A percentile compares a stretch with the other conserved stretches of the same genome.
phyloP scores from a whole-genome alignment of 2,888 invertebrate genomes.

The Athripsodes cinereus region DNA sequence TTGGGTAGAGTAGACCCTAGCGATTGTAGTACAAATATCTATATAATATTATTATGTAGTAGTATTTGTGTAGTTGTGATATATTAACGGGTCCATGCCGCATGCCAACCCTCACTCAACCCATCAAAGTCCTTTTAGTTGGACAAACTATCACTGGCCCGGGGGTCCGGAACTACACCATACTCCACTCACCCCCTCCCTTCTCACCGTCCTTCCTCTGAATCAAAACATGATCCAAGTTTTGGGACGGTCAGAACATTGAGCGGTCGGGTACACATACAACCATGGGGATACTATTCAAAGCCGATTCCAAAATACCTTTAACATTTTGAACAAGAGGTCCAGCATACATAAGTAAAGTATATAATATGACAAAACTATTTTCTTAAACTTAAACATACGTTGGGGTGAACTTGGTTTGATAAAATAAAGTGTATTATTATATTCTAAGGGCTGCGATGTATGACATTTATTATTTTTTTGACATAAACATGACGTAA shows the following conservation, averaged over 20 bases:
- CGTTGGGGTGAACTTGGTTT: too few relatives aligned
- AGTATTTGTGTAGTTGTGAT: too few relatives aligned
- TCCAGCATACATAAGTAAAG: background rate
- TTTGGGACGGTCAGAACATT: background rate
- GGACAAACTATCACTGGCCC: slow-evolving; percentile 18
- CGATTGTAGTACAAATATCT: too few relatives aligned
- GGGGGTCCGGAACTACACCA: background rate
- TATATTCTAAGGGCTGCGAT: too few relatives aligned
- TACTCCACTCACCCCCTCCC: background rate
- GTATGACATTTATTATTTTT: too few relatives aligned
- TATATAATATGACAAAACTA: too few relatives aligned
- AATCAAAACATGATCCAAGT: slow-evolving; percentile 10
- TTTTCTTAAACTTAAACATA: too few relatives aligned
- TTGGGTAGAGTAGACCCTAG: too few relatives aligned
- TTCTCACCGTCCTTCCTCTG: background rate
- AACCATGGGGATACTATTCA: background rate
- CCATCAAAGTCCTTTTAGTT: slow-evolving; percentile 9
- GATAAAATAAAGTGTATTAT: too few relatives aligned
- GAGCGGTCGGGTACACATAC: background rate
- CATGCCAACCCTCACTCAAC: slow-evolving; percentile 1
- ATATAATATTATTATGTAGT: too few relatives aligned
- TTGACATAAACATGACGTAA: too few relatives aligned
- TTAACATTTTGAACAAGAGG: background rate
- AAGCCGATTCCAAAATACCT: background rate
- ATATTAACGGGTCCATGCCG: background rate